Percentiles rank a stretch among this genome's conserved stretches.
Evolutionary conservation across 2,888 invertebrate genomes (phyloP).

Genomic region (Hirtodrosophila trivittata): DNA sequence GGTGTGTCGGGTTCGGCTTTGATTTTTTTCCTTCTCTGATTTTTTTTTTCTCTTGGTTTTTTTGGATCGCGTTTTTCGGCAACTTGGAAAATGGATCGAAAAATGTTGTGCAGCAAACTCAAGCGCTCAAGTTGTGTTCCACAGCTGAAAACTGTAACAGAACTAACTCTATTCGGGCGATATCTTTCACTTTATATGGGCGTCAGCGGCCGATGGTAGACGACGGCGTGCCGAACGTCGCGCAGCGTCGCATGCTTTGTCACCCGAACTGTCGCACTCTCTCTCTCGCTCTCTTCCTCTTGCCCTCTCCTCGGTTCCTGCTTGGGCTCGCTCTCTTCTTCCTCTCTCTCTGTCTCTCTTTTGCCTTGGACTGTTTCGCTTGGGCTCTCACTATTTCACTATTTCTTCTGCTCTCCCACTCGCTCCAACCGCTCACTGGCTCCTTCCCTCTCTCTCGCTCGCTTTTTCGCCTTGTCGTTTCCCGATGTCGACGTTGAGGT

Average conservation of each 20-base stretch:
- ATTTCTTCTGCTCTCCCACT: background rate
- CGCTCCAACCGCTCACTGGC: background rate
- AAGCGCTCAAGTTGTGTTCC: constrained; percentile 74
- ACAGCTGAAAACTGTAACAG: constrained; percentile 82
- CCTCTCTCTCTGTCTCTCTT: constrained; percentile 9
- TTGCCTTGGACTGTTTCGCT: constrained; percentile 1
- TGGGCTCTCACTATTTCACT: background rate
- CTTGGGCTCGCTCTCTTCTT: background rate
- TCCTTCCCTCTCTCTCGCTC: constrained; percentile 7
- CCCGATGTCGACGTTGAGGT: constrained; percentile 1
- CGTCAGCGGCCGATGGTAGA: constrained; percentile 12
- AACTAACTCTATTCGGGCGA: constrained; percentile 70
- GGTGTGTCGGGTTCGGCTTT: constrained; percentile 41
- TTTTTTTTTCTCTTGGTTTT: constrained; percentile 11
- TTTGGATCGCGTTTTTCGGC: constrained; percentile 38
- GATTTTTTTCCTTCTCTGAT: background rate
- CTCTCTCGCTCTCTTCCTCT: constrained; percentile 8
- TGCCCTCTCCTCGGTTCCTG: constrained; percentile 3
- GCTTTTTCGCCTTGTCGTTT: background rate
- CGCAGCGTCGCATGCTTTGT: constrained; percentile 3
- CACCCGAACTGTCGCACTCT: constrained; percentile 2
- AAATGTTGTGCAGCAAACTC: constrained; percentile 14
- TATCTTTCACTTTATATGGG: constrained; percentile 77
- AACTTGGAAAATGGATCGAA: constrained; percentile 20
- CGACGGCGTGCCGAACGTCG: background rate